A percentile compares a stretch with the other conserved stretches of the same genome.
These are phyloP conservation scores for Drosophila tani DNA, from an alignment of 1,140 invertebrate genomes.

Conservation along the genomic window DNA sequence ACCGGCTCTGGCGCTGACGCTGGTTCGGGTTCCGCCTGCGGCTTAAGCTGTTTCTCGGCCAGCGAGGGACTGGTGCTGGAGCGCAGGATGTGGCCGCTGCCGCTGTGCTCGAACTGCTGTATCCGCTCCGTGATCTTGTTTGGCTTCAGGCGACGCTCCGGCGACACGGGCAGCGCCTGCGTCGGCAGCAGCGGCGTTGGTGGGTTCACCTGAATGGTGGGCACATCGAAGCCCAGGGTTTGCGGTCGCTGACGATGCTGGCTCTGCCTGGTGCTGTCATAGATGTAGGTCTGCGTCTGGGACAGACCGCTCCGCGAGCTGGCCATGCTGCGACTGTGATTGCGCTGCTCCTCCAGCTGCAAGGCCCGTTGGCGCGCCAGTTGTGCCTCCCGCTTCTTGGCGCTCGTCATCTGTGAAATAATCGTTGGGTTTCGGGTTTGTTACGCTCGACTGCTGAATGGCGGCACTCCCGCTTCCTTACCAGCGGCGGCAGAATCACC, in stretches of 20 bases:
- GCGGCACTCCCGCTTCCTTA: conserved; percentile 77
- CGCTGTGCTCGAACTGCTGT: conserved; percentile 52
- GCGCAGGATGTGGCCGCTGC: conserved; percentile 39
- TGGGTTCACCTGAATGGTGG: conserved; percentile 73
- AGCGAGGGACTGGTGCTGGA: conserved; percentile 62
- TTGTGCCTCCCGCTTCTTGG: conserved; percentile 73
- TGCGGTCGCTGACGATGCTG: conserved; percentile 30
- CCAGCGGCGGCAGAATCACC: conserved; percentile 88
- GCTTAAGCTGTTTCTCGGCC: not conserved
- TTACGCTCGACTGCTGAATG: conserved; percentile 53
- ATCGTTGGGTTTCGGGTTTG: conserved; percentile 5
- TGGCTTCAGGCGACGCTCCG: conserved; percentile 34
- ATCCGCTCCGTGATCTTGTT: conserved; percentile 63
- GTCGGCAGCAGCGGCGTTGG: conserved; percentile 58
- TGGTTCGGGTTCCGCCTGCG: not conserved
- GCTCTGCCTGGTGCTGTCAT: conserved; percentile 50
- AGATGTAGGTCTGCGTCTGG: conserved; percentile 61
- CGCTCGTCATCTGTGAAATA: conserved; percentile 51
- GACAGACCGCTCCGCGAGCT: conserved; percentile 11
- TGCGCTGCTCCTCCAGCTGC: conserved; percentile 55
- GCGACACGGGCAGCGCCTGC: not conserved
- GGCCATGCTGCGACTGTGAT: conserved; percentile 26
- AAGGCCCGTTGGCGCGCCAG: conserved; percentile 76
- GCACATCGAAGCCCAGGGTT: conserved; percentile 24
- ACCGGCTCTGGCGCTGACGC: not conserved